Conservation (phyloP, 2,797 vertebrate species). For the Columba guinea region DNA sequence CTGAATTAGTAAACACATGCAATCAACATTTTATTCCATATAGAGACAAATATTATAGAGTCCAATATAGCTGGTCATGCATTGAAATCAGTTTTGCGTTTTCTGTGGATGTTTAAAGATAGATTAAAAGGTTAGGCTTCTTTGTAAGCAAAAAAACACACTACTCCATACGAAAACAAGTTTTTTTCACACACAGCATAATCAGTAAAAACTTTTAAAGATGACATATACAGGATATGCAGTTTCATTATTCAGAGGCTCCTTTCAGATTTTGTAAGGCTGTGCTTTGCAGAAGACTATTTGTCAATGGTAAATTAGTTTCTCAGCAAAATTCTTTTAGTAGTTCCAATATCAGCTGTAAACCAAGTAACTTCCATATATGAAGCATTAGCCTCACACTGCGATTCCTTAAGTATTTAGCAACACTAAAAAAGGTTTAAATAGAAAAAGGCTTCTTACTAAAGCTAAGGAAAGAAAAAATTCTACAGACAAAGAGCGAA, state of each 20-base stretch:
- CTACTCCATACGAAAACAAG: not conserved
- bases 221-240: not conserved
- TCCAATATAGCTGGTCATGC: not conserved
- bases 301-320: not conserved
- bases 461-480: not conserved
- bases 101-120: not conserved
- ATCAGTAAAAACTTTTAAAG: not conserved
- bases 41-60: not conserved
- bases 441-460: not conserved
- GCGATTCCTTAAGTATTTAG: not conserved
- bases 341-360: not conserved
- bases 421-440: not conserved
- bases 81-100: not conserved
- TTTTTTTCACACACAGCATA: not conserved
- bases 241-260: conserved; percentile 12
- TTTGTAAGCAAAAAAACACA: not conserved
- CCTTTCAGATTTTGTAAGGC: not conserved
- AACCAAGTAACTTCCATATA: not conserved
- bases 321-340: conserved; percentile 8
- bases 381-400: not conserved
- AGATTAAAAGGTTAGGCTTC: not conserved
- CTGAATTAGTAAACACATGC: not conserved
- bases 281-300: not conserved
- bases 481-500: not conserved
- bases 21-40: not conserved